These are phyloP conservation scores for Anthopleura xanthogrammica DNA, from an alignment of 92 coral and sea anemone species.

Conservation along the genomic window DNA sequence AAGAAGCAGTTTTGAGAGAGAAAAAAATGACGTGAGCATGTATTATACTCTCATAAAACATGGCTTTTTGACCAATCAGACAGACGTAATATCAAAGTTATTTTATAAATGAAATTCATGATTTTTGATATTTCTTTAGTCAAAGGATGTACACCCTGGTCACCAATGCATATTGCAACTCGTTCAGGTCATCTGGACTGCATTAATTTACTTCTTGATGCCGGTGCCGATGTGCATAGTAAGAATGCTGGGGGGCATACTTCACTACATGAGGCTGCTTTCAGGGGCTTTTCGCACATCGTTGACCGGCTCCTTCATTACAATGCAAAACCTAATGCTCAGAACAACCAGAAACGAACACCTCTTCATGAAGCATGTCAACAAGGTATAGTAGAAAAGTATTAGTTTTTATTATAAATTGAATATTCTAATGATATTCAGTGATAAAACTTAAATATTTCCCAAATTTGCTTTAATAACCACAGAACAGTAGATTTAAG, in stretches of 20 bases:
- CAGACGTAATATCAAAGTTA: too few species aligned
- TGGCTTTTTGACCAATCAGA: too few species aligned
- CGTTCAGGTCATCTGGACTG: conserved; percentile 89
- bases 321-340: conserved; percentile 87
- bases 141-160: conserved; percentile 86
- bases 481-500: too few species aligned
- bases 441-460: too few species aligned
- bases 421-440: too few species aligned
- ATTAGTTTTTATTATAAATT: not conserved
- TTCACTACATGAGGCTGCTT: conserved; percentile 92
- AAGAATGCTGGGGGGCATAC: conserved; percentile 93
- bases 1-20: too few species aligned
- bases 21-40: too few species aligned
- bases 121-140: conserved; percentile 10
- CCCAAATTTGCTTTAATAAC: too few species aligned
- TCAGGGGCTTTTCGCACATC: conserved; percentile 76
- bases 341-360: conserved; percentile 85
- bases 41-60: too few species aligned
- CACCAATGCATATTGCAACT: conserved; percentile 95
- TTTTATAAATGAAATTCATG: not conserved
- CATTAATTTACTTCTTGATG: conserved; percentile 68
- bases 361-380: conserved; percentile 98
- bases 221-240: conserved; percentile 90
- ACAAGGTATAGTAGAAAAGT: conserved; percentile 56
- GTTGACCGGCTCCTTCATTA: conserved; percentile 55